A percentile compares a stretch with the other conserved stretches of the same genome.
These are phyloP conservation scores for Furcifer pardalis DNA, from an alignment of 2,797 vertebrate genomes.

Conservation along the genomic window DNA sequence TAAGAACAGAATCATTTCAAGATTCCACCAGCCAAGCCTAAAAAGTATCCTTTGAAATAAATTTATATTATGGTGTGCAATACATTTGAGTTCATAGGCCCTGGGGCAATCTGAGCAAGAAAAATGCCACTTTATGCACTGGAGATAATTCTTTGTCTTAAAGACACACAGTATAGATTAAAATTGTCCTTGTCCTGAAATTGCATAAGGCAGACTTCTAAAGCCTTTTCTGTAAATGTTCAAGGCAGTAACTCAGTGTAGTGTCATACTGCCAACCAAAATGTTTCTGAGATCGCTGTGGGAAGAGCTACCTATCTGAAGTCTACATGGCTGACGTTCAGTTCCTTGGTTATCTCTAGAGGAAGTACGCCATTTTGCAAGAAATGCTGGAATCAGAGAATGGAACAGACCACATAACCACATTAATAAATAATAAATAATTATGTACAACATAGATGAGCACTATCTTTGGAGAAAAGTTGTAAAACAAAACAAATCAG, in stretches of 20 bases:
- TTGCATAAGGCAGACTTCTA: constrained; percentile 12
- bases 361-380: not conserved
- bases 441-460: not conserved
- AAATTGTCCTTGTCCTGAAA: constrained; percentile 31
- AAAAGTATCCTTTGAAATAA: constrained; percentile 36
- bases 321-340: no score
- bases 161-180: not conserved
- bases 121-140: not conserved
- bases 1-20: constrained; percentile 25
- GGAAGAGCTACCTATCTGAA: not conserved
- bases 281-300: not conserved
- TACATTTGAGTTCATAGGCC: constrained; percentile 1
- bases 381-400: not conserved
- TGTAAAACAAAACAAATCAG: no score
- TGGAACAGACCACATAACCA: not conserved
- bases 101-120: constrained; percentile 7
- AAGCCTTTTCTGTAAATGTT: not conserved
- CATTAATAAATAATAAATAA: not conserved
- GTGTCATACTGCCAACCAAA: not conserved
- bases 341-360: not conserved
- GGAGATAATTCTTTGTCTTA: constrained; percentile 21
- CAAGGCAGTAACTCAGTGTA: constrained; percentile 1
- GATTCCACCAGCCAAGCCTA: constrained; percentile 10
- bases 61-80: constrained; percentile 7
- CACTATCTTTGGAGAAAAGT: no score